These are phyloP conservation scores for Pentamera pediparva DNA, from an alignment of 53 echinoderm and acorn worm species.

Conservation along the genomic window DNA sequence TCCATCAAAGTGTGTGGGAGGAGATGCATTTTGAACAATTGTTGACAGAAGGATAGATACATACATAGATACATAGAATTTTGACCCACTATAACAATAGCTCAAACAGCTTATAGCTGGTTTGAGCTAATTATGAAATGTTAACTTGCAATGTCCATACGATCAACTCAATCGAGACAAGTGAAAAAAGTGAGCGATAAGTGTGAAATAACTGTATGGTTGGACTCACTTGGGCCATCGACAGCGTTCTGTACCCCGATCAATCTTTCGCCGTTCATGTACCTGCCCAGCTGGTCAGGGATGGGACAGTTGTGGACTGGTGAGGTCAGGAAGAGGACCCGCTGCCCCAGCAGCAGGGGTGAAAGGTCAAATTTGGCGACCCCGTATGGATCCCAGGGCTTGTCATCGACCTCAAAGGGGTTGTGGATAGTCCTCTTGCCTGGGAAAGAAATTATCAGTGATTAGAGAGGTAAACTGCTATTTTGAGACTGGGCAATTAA, in stretches of 20 bases:
- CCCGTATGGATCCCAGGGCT: conserved; percentile 95
- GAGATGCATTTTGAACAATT: too few species aligned
- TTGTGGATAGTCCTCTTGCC: conserved; percentile 95
- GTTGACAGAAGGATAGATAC: background rate
- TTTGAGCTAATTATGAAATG: background rate
- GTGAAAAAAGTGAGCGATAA: background rate
- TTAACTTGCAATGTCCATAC: background rate
- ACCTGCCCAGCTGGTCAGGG: conserved; percentile 79
- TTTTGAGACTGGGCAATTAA: too few species aligned
- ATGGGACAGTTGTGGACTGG: conserved; percentile 96
- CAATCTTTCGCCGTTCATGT: conserved; percentile 40
- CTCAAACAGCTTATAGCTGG: background rate
- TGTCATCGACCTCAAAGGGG: conserved; percentile 67
- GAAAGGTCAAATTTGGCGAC: conserved; percentile 89
- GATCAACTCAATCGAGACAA: background rate
- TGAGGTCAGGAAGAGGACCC: conserved; percentile 65
- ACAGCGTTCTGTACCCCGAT: conserved; percentile 81
- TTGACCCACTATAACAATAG: too few species aligned
- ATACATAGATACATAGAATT: background rate
- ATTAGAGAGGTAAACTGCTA: too few species aligned
- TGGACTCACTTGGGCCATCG: conserved; percentile 91
- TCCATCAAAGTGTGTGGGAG: too few species aligned
- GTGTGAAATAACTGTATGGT: too few species aligned
- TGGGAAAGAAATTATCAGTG: conserved; percentile 26
- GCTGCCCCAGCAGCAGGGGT: conserved; percentile 79